phyloP scores from a whole-genome alignment of 1,140 invertebrate genomes.

The Drosophila arawakana region DNA sequence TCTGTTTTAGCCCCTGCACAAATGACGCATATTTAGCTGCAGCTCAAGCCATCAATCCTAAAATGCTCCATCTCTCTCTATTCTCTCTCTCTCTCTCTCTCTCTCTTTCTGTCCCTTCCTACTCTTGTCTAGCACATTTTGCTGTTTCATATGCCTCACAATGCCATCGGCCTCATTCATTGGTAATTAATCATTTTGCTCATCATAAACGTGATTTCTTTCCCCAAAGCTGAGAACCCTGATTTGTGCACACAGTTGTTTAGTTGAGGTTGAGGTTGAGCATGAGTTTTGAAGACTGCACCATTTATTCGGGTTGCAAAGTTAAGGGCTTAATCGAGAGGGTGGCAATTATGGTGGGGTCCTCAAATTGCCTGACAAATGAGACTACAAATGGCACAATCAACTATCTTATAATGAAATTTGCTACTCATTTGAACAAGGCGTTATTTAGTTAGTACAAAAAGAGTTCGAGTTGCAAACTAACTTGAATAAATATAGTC shows the following conservation, averaged over 20 bases:
- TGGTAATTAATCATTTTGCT: constrained; percentile 81
- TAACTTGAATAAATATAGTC: too few relatives aligned
- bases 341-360: constrained; percentile 22
- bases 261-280: constrained; percentile 6
- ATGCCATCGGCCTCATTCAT: constrained; percentile 76
- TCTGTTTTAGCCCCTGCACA: constrained; percentile 69
- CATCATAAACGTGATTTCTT: constrained; percentile 82
- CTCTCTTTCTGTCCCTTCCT: constrained; percentile 21
- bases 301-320: constrained; percentile 6
- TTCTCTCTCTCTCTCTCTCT: constrained; percentile 40
- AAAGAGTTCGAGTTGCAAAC: too few relatives aligned
- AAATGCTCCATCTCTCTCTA: background rate
- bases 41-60: constrained; percentile 79
- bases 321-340: constrained; percentile 12
- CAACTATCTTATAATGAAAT: constrained; percentile 42
- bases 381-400: constrained; percentile 50
- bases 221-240: constrained; percentile 24
- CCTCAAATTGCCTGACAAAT: constrained; percentile 51
- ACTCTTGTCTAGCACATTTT: constrained; percentile 41
- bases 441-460: too few relatives aligned
- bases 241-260: constrained; percentile 58
- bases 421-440: background rate
- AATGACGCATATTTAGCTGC: constrained; percentile 82
- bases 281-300: background rate
- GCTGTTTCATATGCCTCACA: constrained; percentile 41